Percentiles rank a stretch among this genome's conserved stretches.
These are phyloP conservation scores for Eupithecia pulchellata DNA, from an alignment of 2,888 invertebrate genomes.

Conservation along the genomic window DNA sequence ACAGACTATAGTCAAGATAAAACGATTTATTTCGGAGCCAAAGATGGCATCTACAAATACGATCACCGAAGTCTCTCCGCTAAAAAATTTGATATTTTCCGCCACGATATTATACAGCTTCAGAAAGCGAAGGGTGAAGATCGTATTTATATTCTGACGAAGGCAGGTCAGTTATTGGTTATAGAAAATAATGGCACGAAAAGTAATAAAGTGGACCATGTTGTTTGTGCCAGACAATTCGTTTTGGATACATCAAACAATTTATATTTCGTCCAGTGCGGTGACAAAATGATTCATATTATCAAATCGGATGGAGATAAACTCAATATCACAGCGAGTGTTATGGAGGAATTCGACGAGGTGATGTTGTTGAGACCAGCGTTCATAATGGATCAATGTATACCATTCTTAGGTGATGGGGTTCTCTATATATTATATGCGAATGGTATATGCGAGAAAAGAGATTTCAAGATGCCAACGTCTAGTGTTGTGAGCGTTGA, in stretches of 20 bases:
- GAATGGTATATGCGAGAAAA: conserved; percentile 65
- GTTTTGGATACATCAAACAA: conserved; percentile 73
- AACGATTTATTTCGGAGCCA: conserved; percentile 22
- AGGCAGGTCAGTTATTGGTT: neutral
- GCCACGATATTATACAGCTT: neutral
- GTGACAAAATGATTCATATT: conserved; percentile 59
- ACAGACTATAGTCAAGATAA: conserved; percentile 45
- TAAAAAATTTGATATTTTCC: conserved; percentile 64
- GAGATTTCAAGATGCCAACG: conserved; percentile 61
- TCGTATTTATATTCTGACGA: conserved; percentile 3
- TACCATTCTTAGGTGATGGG: conserved; percentile 69
- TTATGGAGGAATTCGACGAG: conserved; percentile 60
- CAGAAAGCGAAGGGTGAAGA: neutral
- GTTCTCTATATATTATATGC: conserved; percentile 59
- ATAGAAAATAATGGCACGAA: conserved; percentile 53
- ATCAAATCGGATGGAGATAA: conserved; percentile 54
- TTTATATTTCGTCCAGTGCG: conserved; percentile 67
- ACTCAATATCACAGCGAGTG: conserved; percentile 51
- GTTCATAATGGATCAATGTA: conserved; percentile 67
- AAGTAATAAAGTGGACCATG: conserved; percentile 53
- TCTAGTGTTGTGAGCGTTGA: conserved; percentile 68
- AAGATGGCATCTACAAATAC: conserved; percentile 30
- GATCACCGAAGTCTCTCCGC: conserved; percentile 61
- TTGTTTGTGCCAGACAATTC: conserved; percentile 66
- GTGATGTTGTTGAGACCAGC: conserved; percentile 66